Percentiles rank a stretch among this genome's conserved stretches.
Conservation (phyloP, 2,113 vertebrate genomes). For the Chloroceryle aenea region DNA sequence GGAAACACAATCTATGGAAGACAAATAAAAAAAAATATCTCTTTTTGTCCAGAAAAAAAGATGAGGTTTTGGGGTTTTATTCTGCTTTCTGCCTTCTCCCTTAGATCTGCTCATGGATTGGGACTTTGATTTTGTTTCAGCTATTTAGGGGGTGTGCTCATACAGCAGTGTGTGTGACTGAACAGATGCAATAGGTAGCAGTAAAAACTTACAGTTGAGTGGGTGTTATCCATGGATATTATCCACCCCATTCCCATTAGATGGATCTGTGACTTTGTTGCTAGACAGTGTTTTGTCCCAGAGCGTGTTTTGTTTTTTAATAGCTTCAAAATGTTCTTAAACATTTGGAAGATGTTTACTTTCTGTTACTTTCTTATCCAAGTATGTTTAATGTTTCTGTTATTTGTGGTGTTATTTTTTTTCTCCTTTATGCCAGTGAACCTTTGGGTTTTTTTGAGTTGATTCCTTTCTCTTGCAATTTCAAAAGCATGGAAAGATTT, state of each 20-base stretch:
- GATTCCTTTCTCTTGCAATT: neutral
- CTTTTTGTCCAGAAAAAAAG: neutral
- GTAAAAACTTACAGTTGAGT: neutral
- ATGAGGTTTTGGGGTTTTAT: rapidly evolving
- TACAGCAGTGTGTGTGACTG: neutral
- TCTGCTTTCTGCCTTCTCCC: neutral
- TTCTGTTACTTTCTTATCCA: neutral
- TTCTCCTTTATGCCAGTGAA: neutral
- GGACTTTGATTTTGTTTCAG: neutral
- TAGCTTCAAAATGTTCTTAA: neutral
- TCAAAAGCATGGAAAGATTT: neutral
- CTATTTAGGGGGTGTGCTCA: neutral
- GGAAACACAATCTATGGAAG: neutral
- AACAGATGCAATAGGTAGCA: neutral
- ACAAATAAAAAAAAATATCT: neutral
- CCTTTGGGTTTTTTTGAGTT: neutral
- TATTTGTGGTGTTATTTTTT: neutral
- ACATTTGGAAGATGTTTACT: neutral
- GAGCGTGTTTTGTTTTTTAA: neutral
- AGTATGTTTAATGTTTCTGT: neutral
- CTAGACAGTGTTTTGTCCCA: neutral
- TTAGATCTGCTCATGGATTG: neutral
- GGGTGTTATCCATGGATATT: neutral
- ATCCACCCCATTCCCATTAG: rapidly evolving
- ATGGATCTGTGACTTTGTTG: neutral